Conservation (phyloP, 2,113 vertebrate genomes). For the Eonycteris spelaea region DNA sequence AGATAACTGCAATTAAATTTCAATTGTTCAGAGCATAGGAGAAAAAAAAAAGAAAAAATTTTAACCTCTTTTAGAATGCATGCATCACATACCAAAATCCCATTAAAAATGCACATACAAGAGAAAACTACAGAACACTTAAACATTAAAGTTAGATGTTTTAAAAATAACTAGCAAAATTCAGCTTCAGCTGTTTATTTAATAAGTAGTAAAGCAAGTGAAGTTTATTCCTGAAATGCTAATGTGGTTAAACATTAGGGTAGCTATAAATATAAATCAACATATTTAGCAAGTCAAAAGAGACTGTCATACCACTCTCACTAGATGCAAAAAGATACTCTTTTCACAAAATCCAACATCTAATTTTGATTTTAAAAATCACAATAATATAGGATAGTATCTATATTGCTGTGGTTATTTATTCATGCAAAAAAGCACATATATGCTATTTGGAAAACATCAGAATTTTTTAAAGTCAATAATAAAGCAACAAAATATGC, state of each 20-base stretch:
- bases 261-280: not conserved
- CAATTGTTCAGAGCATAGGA: not conserved
- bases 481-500: not conserved
- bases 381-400: not conserved
- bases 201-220: not conserved
- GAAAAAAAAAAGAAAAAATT: not conserved
- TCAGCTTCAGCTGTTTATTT: not conserved
- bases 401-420: not conserved
- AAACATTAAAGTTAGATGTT: not conserved
- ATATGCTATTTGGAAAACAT: not conserved
- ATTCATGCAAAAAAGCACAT: not conserved
- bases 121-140: not conserved
- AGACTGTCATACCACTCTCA: not conserved
- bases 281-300: not conserved
- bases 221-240: not conserved
- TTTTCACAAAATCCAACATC: not conserved
- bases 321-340: not conserved
- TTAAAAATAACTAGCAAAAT: not conserved
- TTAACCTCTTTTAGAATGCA: not conserved
- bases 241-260: not conserved
- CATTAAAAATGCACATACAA: not conserved
- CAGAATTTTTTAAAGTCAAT: not conserved
- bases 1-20: slow-evolving; percentile 54
- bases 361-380: not conserved
- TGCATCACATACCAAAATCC: not conserved